Evolutionary conservation across 2,888 invertebrate genomes (phyloP), one percentile per base, ranked within the genome.

Genomic region (Cylindroiulus punctatus): DNA sequence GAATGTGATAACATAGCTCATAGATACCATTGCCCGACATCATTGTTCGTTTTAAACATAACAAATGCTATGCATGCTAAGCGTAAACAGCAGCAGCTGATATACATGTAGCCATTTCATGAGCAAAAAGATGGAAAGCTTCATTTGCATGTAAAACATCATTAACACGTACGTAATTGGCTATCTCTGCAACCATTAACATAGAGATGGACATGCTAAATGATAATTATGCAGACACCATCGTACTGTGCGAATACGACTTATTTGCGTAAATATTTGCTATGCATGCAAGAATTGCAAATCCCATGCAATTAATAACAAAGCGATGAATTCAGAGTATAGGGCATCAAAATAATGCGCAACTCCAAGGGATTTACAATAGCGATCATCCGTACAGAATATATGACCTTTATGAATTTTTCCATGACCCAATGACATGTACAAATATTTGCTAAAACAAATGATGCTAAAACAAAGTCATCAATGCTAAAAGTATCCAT

Each of bases 81-180:
- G 52, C 52, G 52, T 5, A 57, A 57, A 57, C 57, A 57, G 57
- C n/a, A 57, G 57, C 57, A 22, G 22, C n/a, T n/a, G n/a, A n/a
- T n/a, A n/a, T n/a, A n/a, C n/a, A 57, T 57, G 10, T 22, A 57
- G 57, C 22, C 57, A n/a, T 57, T n/a, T 57, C 22, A 57, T 57
- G 22, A n/a, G 3, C 57, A 57, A 57, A 57, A 57, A 57, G 22
- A n/a, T 57, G 57, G 0, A n/a, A 57, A 22, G 57, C 57, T 57
- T 57, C 57, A n/a, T 57, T 57, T 57, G 57, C 57, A 22, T 22
- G 8, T n/a, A 57, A 57, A 57, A n/a, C 57, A 57, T 57, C 22
- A 57, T 57, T 22, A 57, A 57, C 57, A 57, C 57, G 57, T 57
- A n/a, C 57, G 19, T n/a, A 57, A 57, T 57, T 57, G 19, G 57